Evolutionary conservation across 30 jellyfish, hydroid and myxozoan genomes (phyloP).

Genomic region (Mastigias papua): DNA sequence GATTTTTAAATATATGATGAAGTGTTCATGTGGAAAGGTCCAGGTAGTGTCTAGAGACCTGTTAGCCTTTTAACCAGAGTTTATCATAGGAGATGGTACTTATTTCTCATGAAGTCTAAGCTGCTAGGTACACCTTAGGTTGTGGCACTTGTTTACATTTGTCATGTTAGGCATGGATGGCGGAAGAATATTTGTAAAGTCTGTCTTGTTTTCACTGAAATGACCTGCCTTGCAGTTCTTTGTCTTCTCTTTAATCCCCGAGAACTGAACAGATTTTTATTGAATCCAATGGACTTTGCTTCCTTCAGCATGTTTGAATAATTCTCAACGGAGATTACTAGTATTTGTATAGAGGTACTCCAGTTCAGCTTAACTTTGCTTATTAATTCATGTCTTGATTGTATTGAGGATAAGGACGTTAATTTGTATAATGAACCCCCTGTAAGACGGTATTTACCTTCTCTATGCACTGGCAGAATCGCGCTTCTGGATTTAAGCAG

Average conservation of each 20-base stretch:
- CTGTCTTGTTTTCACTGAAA: background rate
- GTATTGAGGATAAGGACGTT: slow-evolving; percentile 26
- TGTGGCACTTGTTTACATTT: no score
- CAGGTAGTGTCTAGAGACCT: no score
- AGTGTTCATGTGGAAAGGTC: no score
- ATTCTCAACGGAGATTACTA: background rate
- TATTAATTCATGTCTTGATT: slow-evolving; percentile 9
- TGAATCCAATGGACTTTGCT: background rate
- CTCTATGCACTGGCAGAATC: slow-evolving; percentile 20
- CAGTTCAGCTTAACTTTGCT: slow-evolving; percentile 8
- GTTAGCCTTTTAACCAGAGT: no score
- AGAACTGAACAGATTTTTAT: background rate
- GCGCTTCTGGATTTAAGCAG: slow-evolving; percentile 50
- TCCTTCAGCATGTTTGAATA: background rate
- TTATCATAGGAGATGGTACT: no score
- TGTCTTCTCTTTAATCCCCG: background rate
- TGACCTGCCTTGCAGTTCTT: slow-evolving; percentile 1
- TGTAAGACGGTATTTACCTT: slow-evolving; percentile 8
- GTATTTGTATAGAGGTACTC: slow-evolving; percentile 2
- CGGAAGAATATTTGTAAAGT: background rate
- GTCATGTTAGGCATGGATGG: background rate
- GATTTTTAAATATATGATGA: no score
- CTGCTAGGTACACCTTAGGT: no score
- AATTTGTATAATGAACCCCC: slow-evolving; percentile 36
- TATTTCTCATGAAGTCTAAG: no score